Evolutionary conservation across 1,140 invertebrate genomes (phyloP).

Genomic region (Zaprionus vittiger): DNA sequence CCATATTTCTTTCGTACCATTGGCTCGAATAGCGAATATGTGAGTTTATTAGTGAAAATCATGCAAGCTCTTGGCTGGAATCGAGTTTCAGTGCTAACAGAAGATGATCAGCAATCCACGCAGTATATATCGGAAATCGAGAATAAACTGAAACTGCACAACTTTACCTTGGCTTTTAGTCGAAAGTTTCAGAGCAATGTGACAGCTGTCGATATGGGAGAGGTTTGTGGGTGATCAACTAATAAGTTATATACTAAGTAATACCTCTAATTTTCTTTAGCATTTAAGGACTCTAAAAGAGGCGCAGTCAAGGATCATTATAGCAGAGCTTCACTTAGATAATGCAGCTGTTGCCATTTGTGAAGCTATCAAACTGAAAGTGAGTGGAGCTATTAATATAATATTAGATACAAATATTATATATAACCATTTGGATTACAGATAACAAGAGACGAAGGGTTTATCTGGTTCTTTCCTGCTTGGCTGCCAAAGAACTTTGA

Average conservation of each 20-base stretch:
- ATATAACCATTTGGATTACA: conserved; percentile 21
- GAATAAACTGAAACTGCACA: conserved; percentile 86
- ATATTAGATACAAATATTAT: not conserved
- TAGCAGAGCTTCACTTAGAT: conserved; percentile 90
- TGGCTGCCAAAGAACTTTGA: conserved; percentile 89
- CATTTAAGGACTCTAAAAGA: conserved; percentile 89
- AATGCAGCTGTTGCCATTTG: conserved; percentile 90
- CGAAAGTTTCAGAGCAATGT: conserved; percentile 88
- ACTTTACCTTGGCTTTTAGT: conserved; percentile 89
- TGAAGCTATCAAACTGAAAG: conserved; percentile 89
- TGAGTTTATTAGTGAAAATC: conserved; percentile 59
- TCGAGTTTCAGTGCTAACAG: conserved; percentile 90
- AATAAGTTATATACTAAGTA: not conserved
- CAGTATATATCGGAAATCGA: conserved; percentile 91
- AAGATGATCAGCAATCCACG: conserved; percentile 92
- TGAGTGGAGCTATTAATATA: conserved; percentile 29
- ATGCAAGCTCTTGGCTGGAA: conserved; percentile 88
- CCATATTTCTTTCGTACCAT: conserved; percentile 94
- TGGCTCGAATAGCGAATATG: conserved; percentile 91
- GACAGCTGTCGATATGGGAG: conserved; percentile 84
- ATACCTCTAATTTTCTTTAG: conserved; percentile 84
- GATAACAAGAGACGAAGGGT: conserved; percentile 89
- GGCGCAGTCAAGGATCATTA: conserved; percentile 90
- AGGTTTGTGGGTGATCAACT: conserved; percentile 75
- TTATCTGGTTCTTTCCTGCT: conserved; percentile 93